Evolutionary conservation across 30 jellyfish, hydroid and myxozoan species (phyloP).

Genomic region (Catostylus mosaicus): DNA sequence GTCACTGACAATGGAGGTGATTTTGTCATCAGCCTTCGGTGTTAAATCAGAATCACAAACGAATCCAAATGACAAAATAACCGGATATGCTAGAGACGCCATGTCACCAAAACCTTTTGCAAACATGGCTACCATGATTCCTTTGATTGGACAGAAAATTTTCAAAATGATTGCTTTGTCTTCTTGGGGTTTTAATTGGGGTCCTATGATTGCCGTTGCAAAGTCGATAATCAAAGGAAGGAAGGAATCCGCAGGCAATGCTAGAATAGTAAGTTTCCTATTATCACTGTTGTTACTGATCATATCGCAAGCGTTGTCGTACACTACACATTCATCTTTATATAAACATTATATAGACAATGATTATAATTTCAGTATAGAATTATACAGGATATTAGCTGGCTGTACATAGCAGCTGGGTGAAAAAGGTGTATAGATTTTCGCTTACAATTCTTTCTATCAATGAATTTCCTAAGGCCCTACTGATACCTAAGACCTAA

Average conservation of each 20-base stretch:
- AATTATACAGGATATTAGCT: too few species aligned
- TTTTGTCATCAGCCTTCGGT: conserved; percentile 65
- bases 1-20: conserved; percentile 48
- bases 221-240: conserved; percentile 37
- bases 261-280: conserved; percentile 11
- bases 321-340: background rate
- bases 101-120: background rate
- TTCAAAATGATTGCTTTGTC: background rate
- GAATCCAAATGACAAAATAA: conserved; percentile 54
- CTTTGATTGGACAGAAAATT: conserved; percentile 39
- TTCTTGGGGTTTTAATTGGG: conserved; percentile 20
- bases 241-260: background rate
- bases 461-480: background rate
- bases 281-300: too few species aligned
- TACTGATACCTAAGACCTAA: too few species aligned
- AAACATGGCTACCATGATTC: conserved; percentile 18
- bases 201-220: conserved; percentile 34
- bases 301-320: background rate
- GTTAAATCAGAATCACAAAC: conserved; percentile 57
- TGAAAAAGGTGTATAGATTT: background rate
- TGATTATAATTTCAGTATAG: too few species aligned
- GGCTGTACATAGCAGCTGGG: too few species aligned
- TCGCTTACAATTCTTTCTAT: background rate
- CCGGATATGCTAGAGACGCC: conserved; percentile 36
- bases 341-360: too few species aligned